A percentile compares a stretch with the other conserved stretches of the same genome.
Evolutionary conservation across 2,113 vertebrate species (phyloP).

Genomic region (Otis tarda): DNA sequence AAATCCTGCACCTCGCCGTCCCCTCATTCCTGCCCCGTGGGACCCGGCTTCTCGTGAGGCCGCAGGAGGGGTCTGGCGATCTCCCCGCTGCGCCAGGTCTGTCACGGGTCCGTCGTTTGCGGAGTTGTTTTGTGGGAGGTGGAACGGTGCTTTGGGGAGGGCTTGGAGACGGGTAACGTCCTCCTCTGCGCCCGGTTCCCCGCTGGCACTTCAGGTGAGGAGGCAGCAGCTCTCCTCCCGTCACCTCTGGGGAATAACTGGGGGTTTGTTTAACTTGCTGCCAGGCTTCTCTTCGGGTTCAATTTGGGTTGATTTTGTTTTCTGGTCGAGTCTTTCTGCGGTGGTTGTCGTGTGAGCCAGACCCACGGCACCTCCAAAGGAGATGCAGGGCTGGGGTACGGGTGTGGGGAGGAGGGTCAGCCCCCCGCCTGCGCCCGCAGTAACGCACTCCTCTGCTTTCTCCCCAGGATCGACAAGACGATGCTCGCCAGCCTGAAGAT

Average conservation of each 20-base stretch:
- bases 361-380: rapidly evolving
- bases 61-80: neutral
- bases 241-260: neutral
- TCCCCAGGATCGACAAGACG: constrained; percentile 83
- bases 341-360: rapidly evolving
- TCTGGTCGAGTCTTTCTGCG: neutral
- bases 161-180: rapidly evolving
- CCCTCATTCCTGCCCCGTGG: rapidly evolving
- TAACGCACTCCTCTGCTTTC: constrained; percentile 30
- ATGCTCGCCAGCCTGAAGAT: constrained; percentile 83
- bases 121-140: neutral
- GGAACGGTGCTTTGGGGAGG: neutral
- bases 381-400: neutral
- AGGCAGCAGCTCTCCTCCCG: neutral
- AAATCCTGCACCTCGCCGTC: too few species aligned
- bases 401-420: rapidly evolving
- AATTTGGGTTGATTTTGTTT: neutral
- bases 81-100: rapidly evolving
- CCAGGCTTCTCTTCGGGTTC: neutral
- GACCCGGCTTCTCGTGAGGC: neutral
- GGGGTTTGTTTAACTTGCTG: neutral
- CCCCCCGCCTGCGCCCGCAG: neutral
- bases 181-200: neutral
- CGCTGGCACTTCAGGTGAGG: neutral
- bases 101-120: rapidly evolving